phyloP scores from a whole-genome alignment of 2,888 invertebrate genomes.

The Cerastoderma edule region DNA sequence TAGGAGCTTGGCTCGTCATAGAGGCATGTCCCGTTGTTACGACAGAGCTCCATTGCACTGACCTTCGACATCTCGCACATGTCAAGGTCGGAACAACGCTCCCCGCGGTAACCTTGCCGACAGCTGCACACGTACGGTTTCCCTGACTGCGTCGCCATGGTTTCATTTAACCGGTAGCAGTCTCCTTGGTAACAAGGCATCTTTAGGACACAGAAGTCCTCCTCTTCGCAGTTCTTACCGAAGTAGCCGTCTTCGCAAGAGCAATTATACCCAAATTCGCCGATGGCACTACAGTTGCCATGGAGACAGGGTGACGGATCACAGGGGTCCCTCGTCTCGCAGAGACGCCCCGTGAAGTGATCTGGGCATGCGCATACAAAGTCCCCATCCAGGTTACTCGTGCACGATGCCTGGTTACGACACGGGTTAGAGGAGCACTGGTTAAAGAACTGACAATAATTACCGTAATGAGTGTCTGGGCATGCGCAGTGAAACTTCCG shows the following conservation, averaged over 20 bases:
- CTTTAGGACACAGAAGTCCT: conserved; percentile 52
- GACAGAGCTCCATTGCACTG: conserved; percentile 51
- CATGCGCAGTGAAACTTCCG: conserved; percentile 68
- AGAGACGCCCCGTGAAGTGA: conserved; percentile 64
- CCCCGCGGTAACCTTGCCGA: conserved; percentile 57
- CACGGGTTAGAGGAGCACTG: conserved; percentile 57
- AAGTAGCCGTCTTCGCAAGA: conserved; percentile 57
- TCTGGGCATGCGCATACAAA: conserved; percentile 60
- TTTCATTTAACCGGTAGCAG: conserved; percentile 28
- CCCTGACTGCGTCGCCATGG: conserved; percentile 3
- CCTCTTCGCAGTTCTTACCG: conserved; percentile 56
- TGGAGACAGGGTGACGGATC: conserved; percentile 63
- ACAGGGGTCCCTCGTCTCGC: conserved; percentile 67
- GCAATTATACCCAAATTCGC: conserved; percentile 45
- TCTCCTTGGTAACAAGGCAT: conserved; percentile 56
- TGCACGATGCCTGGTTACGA: conserved; percentile 55
- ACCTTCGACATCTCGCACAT: conserved; percentile 52
- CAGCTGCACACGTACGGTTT: conserved; percentile 54
- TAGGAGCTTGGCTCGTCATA: conserved; percentile 63
- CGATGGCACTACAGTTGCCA: conserved; percentile 42
- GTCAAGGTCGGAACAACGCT: conserved; percentile 59
- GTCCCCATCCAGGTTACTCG: conserved; percentile 36
- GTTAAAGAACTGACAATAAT: conserved; percentile 62
- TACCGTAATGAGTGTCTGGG: conserved; percentile 57
- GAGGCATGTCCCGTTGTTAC: conserved; percentile 72